Conservation (phyloP, 2,888 invertebrate species). For the Agriopis aurantiaria region DNA sequence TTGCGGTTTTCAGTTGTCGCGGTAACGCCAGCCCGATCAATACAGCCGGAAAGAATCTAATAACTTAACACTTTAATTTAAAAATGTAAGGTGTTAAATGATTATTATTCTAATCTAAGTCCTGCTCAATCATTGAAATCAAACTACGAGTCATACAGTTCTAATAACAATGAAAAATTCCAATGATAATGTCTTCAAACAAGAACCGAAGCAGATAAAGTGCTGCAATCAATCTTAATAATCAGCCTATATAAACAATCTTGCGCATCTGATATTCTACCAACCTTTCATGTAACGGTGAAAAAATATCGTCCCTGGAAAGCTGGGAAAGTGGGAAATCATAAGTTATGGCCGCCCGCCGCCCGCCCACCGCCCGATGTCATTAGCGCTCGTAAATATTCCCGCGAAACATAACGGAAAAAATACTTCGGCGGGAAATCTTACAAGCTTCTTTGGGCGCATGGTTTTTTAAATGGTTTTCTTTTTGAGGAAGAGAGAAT, state of each 20-base stretch:
- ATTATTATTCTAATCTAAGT: too few species aligned
- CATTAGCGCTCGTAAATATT: constrained; percentile 74
- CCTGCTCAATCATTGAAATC: not conserved
- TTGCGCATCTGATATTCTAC: constrained; percentile 33
- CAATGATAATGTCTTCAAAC: not conserved
- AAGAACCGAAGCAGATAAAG: constrained; percentile 16
- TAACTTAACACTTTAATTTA: too few species aligned
- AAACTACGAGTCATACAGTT: not conserved
- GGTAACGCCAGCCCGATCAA: too few species aligned
- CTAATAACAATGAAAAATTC: not conserved
- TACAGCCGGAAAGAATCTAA: too few species aligned
- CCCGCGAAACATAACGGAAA: constrained; percentile 29
- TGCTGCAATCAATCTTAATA: constrained; percentile 30
- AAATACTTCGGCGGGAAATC: constrained; percentile 17
- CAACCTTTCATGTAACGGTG: constrained; percentile 34
- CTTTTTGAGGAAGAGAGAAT: not conserved
- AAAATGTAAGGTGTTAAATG: too few species aligned
- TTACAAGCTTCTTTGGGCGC: constrained; percentile 2
- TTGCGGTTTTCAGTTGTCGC: too few species aligned
- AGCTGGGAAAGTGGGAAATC: constrained; percentile 69
- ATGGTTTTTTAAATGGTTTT: constrained; percentile 15
- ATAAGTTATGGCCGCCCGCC: constrained; percentile 72
- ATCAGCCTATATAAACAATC: constrained; percentile 33
- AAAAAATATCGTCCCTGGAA: constrained; percentile 64
- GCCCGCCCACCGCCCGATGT: constrained; percentile 60